Percentiles rank a stretch among this genome's conserved stretches.
phyloP scores from a whole-genome alignment of 2,888 invertebrate species.

The Idaea straminata region DNA sequence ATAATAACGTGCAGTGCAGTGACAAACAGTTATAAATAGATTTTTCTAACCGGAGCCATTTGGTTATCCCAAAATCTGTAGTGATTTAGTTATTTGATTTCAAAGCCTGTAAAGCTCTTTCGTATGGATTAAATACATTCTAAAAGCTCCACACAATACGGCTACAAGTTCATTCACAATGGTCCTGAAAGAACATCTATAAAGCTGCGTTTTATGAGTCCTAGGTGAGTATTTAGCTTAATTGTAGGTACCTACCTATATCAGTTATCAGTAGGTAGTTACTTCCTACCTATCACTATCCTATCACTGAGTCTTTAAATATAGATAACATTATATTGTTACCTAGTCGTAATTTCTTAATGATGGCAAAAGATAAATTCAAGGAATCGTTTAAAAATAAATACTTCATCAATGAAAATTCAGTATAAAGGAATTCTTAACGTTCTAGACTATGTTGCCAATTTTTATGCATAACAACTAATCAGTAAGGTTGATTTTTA shows the following conservation, averaged over 20 bases:
- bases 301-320: not conserved
- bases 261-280: not conserved
- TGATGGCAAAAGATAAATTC: no score
- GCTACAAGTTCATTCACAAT: not conserved
- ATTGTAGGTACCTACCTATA: not conserved
- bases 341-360: not conserved
- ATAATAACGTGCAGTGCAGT: not conserved
- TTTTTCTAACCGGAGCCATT: not conserved
- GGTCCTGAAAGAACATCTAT: not conserved
- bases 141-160: not conserved
- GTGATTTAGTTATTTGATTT: not conserved
- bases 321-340: not conserved
- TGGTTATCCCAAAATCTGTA: not conserved
- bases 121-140: not conserved
- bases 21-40: not conserved
- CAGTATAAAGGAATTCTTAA: not conserved
- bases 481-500: no score
- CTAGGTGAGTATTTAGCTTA: not conserved
- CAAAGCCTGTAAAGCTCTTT: not conserved
- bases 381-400: not conserved
- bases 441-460: not conserved
- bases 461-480: not conserved
- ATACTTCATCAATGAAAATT: not conserved
- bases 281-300: not conserved
- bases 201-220: not conserved